phyloP scores from a whole-genome alignment of 1,140 invertebrate species.

The Riptortus pedestris region DNA sequence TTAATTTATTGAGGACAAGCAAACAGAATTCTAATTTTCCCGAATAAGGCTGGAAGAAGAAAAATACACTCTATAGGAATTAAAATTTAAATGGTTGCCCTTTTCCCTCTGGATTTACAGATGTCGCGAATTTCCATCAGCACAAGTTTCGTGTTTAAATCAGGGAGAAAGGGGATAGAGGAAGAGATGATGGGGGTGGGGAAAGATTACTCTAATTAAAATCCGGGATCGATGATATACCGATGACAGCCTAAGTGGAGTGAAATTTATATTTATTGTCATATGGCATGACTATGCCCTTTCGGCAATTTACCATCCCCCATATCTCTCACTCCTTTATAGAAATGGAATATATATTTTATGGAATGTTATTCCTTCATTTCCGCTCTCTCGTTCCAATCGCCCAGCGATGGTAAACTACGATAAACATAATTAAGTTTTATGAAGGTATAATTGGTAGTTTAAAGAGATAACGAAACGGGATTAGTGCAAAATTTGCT shows the following conservation, averaged over 20 bases:
- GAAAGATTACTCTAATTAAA: constrained; percentile 5
- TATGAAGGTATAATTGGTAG: background rate
- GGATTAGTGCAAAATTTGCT: too few relatives aligned
- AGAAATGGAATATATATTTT: background rate
- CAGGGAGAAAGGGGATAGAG: too few relatives aligned
- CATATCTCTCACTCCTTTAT: background rate
- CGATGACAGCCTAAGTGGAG: constrained; percentile 1
- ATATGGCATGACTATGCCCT: background rate
- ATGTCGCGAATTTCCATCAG: too few relatives aligned
- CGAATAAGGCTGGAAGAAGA: too few relatives aligned
- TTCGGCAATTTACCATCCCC: background rate
- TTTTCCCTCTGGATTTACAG: too few relatives aligned
- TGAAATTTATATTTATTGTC: constrained; percentile 10
- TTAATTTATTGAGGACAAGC: too few relatives aligned
- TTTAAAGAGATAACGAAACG: too few relatives aligned
- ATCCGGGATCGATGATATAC: background rate
- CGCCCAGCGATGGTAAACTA: background rate
- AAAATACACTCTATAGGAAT: too few relatives aligned
- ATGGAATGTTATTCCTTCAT: background rate
- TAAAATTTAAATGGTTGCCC: too few relatives aligned
- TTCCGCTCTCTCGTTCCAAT: background rate
- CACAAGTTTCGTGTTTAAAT: too few relatives aligned
- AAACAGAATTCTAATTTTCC: too few relatives aligned
- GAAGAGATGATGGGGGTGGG: too few relatives aligned
- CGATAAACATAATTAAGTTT: background rate